These are phyloP conservation scores for Tetragnatha versicolor DNA, from an alignment of 1,140 invertebrate species.

Conservation along the genomic window DNA sequence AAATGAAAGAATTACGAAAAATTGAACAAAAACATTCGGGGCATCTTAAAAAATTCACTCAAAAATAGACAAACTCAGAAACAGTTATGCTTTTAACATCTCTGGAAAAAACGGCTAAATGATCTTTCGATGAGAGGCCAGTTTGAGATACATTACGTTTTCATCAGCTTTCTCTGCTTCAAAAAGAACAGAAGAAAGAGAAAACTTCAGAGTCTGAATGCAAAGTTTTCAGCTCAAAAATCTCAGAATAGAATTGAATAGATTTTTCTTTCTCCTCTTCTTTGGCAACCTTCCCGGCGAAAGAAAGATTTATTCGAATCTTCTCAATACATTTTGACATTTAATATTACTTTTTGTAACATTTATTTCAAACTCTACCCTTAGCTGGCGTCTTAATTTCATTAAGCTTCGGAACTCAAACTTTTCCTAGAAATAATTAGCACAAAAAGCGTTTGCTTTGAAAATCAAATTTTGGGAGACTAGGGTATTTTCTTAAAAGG, in stretches of 20 bases:
- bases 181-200: constrained; percentile 18
- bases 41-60: too few relatives aligned
- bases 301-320: constrained; percentile 15
- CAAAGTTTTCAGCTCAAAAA: constrained; percentile 18
- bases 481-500: too few relatives aligned
- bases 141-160: constrained; percentile 24
- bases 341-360: constrained; percentile 27
- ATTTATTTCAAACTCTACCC: constrained; percentile 10
- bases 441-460: background rate
- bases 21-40: too few relatives aligned
- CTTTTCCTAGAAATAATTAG: constrained; percentile 9
- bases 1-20: too few relatives aligned
- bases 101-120: constrained; percentile 12
- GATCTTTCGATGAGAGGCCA: constrained; percentile 16
- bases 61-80: constrained; percentile 18
- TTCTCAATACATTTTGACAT: constrained; percentile 28
- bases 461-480: constrained; percentile 5
- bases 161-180: constrained; percentile 16
- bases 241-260: constrained; percentile 24
- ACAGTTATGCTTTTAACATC: constrained; percentile 16
- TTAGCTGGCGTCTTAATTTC: background rate
- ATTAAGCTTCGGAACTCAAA: constrained; percentile 5
- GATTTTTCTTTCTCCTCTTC: constrained; percentile 9
- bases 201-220: constrained; percentile 14
- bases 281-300: constrained; percentile 15